Evolutionary conservation across 2,113 vertebrate species (phyloP), one percentile per base, ranked within the genome.

Genomic region (Lampris megalopsis): DNA sequence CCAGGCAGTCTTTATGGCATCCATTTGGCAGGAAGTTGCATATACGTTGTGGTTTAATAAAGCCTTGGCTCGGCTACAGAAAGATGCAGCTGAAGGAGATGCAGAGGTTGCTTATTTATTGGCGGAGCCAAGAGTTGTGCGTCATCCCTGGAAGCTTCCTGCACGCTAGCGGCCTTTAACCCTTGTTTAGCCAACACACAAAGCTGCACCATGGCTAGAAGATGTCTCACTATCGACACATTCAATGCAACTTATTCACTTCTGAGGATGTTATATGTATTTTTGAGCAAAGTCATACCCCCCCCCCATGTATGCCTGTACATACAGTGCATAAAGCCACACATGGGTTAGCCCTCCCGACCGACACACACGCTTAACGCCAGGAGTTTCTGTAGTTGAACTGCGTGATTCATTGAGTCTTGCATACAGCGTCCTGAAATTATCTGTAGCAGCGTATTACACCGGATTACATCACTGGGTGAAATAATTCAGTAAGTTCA

Each of bases 381-480:
- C 53, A 9, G 47, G 75, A 38, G n/a, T 9, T 36, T 42, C 50
- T 54, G 40, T 9, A 11, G 69, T 60, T 10, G 43, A 76, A 80
- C 77, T 82, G 66, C 37, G 68, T 6, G 24, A 80, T 69, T 78
- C 52, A 48, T 13, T 13, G 45, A 36, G 47, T 63, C 68, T 62
- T n/a, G 42, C 43, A 11, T 71, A 58, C 37, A 54, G 37, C 74
- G 69, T 79, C 63, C 43, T 68, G 74, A 73, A 76, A 79, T 43
- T 60, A 71, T 85, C 75, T 61, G 71, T 36, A 41, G 67, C 61
- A 66, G 65, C 74, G 84, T 83, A 80, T 90, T 94, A 68, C 85
- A 65, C 78, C 67, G 66, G 80, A 86, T 91, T 92, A 91, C 83
- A 91, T 92, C 91, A 93, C 63, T 63, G 83, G 63, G 68, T 77